Evolutionary conservation across 2,888 invertebrate species (phyloP).

Genomic region (Dynastes hyllus): DNA sequence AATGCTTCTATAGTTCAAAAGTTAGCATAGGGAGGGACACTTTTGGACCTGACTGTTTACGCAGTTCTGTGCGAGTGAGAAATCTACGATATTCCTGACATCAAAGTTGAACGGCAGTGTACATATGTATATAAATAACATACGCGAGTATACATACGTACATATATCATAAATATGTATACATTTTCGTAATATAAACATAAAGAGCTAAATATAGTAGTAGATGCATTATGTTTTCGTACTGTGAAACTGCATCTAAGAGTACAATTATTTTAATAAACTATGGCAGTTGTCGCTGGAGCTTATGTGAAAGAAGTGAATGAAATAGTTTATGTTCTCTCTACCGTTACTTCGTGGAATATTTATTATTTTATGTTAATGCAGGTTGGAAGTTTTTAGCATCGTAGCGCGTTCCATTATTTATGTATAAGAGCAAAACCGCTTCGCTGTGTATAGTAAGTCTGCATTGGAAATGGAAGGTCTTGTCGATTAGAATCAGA

Average conservation of each 20-base stretch:
- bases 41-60: too few relatives aligned
- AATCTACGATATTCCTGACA: too few relatives aligned
- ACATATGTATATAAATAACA: background rate
- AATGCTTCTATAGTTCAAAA: too few relatives aligned
- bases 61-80: too few relatives aligned
- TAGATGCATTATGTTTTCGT: background rate
- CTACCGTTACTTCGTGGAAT: slow-evolving; percentile 49
- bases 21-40: too few relatives aligned
- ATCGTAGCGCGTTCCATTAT: slow-evolving; percentile 32
- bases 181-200: background rate
- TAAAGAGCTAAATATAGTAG: background rate
- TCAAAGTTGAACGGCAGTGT: too few relatives aligned
- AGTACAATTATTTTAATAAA: slow-evolving; percentile 35
- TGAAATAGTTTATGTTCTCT: slow-evolving; percentile 49
- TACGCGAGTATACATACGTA: background rate
- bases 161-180: background rate
- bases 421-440: slow-evolving; percentile 11
- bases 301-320: slow-evolving; percentile 38
- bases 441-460: background rate
- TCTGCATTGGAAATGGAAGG: background rate
- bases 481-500: slow-evolving; percentile 28
- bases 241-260: slow-evolving; percentile 11
- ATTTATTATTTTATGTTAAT: slow-evolving; percentile 49
- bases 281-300: slow-evolving; percentile 41
- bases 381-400: slow-evolving; percentile 15